phyloP scores from a whole-genome alignment of 2,888 invertebrate species.

The Diaperis boleti region DNA sequence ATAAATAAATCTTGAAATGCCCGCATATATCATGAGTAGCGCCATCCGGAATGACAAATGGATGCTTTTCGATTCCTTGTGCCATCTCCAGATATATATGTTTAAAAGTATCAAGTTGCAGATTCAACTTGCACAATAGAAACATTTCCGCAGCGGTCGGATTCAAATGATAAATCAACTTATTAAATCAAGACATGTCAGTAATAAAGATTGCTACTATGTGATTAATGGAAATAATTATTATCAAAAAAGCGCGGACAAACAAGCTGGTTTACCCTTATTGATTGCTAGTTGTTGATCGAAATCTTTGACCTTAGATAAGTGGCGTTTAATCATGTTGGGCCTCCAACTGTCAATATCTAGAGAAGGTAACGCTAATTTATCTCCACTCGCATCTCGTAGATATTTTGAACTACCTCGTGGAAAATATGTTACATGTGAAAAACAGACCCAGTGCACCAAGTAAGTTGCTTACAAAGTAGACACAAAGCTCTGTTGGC shows the following conservation, averaged over 20 bases:
- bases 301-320: constrained; percentile 2
- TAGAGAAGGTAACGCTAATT: too few species aligned
- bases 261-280: constrained; percentile 20
- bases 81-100: constrained; percentile 48
- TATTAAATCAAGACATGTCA: constrained; percentile 28
- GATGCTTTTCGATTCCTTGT: constrained; percentile 49
- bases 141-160: constrained; percentile 24
- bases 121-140: constrained; percentile 42
- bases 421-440: too few species aligned
- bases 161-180: constrained; percentile 32
- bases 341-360: too few species aligned
- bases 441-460: too few species aligned
- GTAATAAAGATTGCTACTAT: constrained; percentile 19
- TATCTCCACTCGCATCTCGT: too few species aligned
- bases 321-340: constrained; percentile 11
- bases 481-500: too few species aligned
- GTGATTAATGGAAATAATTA: constrained; percentile 37
- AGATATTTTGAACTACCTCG: too few species aligned
- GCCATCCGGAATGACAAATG: constrained; percentile 49
- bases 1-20: constrained; percentile 47
- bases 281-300: constrained; percentile 30
- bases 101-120: constrained; percentile 46
- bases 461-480: too few species aligned
- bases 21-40: constrained; percentile 49
- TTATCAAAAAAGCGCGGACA: constrained; percentile 20